Conservation (phyloP, 2,888 invertebrate genomes). For the Phengaris alcon region DNA sequence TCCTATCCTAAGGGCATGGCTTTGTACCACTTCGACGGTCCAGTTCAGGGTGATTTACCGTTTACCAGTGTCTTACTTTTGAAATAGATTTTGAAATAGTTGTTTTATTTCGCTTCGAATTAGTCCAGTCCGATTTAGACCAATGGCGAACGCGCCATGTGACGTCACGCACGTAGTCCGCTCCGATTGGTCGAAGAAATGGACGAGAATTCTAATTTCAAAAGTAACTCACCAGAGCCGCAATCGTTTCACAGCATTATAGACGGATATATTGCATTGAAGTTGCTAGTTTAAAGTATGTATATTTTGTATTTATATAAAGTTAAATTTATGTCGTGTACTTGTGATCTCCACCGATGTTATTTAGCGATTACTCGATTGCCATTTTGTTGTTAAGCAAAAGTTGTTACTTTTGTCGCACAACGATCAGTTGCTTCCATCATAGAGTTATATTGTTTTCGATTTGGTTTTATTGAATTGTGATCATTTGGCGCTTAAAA, state of each 20-base stretch:
- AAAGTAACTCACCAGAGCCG: constrained; percentile 33
- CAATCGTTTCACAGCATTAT: constrained; percentile 73
- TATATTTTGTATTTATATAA: constrained; percentile 77
- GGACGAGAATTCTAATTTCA: constrained; percentile 27
- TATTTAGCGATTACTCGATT: constrained; percentile 75
- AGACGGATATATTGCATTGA: constrained; percentile 73
- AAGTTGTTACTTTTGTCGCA: constrained; percentile 61
- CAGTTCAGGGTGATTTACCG: constrained; percentile 13
- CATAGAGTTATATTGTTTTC: constrained; percentile 64
- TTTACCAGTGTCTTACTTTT: constrained; percentile 23
- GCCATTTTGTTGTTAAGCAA: constrained; percentile 73
- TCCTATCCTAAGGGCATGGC: constrained; percentile 21
- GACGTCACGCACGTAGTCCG: constrained; percentile 5
- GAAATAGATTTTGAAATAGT: constrained; percentile 25
- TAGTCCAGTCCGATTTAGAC: not conserved
- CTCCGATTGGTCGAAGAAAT: constrained; percentile 2
- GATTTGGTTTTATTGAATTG: constrained; percentile 62
- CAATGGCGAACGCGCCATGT: not conserved
- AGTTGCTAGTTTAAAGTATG: constrained; percentile 70
- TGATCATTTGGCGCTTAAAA: constrained; percentile 59
- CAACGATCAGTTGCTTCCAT: constrained; percentile 73
- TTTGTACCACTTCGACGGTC: constrained; percentile 16
- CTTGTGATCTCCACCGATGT: constrained; percentile 80
- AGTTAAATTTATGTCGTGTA: constrained; percentile 70
- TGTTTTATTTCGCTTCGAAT: constrained; percentile 17